These are phyloP conservation scores for Casuarius casuarius DNA, from an alignment of 2,113 vertebrate species.

Conservation along the genomic window DNA sequence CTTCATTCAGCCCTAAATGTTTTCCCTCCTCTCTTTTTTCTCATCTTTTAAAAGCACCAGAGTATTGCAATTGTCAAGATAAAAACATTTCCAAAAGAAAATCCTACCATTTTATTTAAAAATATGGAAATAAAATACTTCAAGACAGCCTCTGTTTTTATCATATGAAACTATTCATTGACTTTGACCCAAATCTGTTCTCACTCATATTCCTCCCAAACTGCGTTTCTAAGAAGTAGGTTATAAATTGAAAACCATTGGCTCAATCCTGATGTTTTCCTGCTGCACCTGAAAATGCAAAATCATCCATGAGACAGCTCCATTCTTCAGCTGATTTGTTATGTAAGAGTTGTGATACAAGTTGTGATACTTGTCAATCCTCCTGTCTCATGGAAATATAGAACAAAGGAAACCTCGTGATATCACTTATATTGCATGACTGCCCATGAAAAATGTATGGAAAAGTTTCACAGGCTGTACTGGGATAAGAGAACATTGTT, in stretches of 20 bases:
- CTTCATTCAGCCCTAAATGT: neutral
- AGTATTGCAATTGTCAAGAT: neutral
- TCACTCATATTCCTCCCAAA: neutral
- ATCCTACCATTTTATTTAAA: constrained; percentile 9
- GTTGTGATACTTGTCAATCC: neutral
- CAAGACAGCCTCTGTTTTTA: neutral
- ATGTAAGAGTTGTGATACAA: neutral
- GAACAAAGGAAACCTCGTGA: neutral
- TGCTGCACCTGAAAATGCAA: neutral
- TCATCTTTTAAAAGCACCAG: constrained; percentile 16
- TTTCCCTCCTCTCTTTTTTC: constrained; percentile 12
- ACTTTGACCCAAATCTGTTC: constrained; percentile 38
- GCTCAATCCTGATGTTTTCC: neutral
- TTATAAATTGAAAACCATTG: neutral
- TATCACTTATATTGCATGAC: neutral
- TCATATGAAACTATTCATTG: neutral
- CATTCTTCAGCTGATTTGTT: neutral
- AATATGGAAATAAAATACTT: constrained; percentile 34
- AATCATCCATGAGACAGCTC: neutral
- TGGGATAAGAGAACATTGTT: neutral
- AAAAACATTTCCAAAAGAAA: constrained; percentile 4
- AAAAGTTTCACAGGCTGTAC: neutral
- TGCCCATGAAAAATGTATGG: accelerated
- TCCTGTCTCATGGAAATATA: neutral
- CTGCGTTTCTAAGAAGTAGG: neutral